phyloP scores from a whole-genome alignment of 53 echinoderm and acorn worm species.

The Holothuria leucospilota region DNA sequence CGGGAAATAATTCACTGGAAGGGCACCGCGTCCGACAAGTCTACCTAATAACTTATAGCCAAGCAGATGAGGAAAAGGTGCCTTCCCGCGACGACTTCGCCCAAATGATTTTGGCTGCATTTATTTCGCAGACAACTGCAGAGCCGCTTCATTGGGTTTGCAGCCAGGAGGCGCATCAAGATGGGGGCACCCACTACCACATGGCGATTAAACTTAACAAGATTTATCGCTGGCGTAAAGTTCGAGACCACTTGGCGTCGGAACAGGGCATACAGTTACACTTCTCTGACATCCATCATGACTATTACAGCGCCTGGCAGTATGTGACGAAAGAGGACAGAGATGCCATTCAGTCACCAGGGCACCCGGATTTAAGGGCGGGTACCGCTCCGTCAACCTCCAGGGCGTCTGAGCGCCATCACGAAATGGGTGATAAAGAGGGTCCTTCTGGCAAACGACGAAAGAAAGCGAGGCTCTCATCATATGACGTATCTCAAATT shows the following conservation, averaged over 20 bases:
- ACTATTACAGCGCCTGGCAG: conserved; percentile 6
- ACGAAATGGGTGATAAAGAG: not conserved
- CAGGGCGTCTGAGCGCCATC: not conserved
- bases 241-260: not conserved
- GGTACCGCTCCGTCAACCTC: not conserved
- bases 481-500: conserved; percentile 11
- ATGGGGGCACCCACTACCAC: not conserved
- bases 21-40: not conserved
- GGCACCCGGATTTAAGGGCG: not conserved
- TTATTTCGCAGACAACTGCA: not conserved
- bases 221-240: not conserved
- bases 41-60: not conserved
- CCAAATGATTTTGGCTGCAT: not conserved
- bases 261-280: not conserved
- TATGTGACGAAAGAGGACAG: not conserved
- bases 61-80: conserved; percentile 6
- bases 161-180: not conserved
- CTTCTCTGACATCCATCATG: not conserved
- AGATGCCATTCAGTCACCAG: not conserved
- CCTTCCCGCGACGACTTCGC: not conserved
- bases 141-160: not conserved
- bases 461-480: too few species aligned
- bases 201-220: conserved; percentile 7
- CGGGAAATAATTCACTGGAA: not conserved
- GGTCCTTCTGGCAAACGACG: too few species aligned